Evolutionary conservation across 2,113 vertebrate species (phyloP).

Genomic region (Malurus melanocephalus): DNA sequence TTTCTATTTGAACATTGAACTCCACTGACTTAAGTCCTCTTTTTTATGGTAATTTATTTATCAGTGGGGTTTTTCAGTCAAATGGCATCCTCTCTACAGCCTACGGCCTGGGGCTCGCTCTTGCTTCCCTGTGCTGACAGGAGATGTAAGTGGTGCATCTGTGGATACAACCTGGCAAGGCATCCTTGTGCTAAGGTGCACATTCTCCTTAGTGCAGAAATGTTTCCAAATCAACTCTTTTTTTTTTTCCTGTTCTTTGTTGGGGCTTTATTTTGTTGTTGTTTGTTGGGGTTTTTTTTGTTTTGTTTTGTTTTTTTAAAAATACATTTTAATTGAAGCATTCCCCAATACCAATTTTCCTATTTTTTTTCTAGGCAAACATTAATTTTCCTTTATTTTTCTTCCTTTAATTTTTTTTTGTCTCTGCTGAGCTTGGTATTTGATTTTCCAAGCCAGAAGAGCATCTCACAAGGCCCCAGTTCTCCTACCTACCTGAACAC

Average conservation of each 20-base stretch:
- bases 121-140: not conserved
- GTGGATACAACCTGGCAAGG: not conserved
- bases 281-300: too few species aligned
- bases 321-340: not conserved
- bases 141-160: not conserved
- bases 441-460: not conserved
- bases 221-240: not conserved
- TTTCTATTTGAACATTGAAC: not conserved
- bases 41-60: not conserved
- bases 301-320: too few species aligned
- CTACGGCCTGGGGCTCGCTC: not conserved
- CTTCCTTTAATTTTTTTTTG: not conserved
- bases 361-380: not conserved
- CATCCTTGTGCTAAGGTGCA: not conserved
- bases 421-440: not conserved
- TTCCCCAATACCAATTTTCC: not conserved
- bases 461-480: not conserved
- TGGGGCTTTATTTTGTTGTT: too few species aligned
- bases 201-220: not conserved
- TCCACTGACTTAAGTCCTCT: not conserved
- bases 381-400: not conserved
- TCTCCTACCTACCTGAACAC: not conserved
- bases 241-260: fast-evolving
- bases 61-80: not conserved
- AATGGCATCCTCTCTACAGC: not conserved